These are phyloP conservation scores for Acanthacorydalis orientalis DNA, from an alignment of 2,888 invertebrate species.

Conservation along the genomic window DNA sequence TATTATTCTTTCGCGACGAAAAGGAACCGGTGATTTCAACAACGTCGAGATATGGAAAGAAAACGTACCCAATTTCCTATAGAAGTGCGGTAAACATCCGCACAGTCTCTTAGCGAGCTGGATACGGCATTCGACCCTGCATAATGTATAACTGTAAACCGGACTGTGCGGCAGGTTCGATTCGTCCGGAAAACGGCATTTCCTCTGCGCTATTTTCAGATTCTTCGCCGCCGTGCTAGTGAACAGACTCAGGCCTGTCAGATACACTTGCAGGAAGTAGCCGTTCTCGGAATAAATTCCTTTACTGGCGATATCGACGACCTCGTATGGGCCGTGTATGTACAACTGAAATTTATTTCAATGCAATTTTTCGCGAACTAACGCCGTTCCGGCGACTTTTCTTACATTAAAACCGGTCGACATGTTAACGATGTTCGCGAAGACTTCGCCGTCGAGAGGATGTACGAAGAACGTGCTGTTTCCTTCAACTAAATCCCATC, in stretches of 20 bases:
- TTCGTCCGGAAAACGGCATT: constrained; percentile 51
- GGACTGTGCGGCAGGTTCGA: constrained; percentile 45
- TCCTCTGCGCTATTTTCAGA: constrained; percentile 43
- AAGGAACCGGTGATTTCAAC: no score
- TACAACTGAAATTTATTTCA: constrained; percentile 37
- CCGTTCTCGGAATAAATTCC: constrained; percentile 18
- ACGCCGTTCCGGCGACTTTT: neutral
- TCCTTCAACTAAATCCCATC: constrained; percentile 32
- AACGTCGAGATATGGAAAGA: neutral
- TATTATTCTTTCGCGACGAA: no score
- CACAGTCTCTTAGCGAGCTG: constrained; percentile 41
- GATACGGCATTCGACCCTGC: constrained; percentile 55
- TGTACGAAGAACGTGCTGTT: constrained; percentile 39
- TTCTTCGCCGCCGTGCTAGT: constrained; percentile 19
- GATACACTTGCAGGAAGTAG: constrained; percentile 20
- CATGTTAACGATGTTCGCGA: constrained; percentile 53
- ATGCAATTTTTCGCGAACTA: neutral
- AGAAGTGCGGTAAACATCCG: constrained; percentile 58
- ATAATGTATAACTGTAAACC: constrained; percentile 50
- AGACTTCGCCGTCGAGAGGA: constrained; percentile 59
- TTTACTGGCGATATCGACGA: constrained; percentile 43
- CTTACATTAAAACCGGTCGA: constrained; percentile 46
- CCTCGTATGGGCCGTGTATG: constrained; percentile 48
- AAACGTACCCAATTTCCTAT: constrained; percentile 39
- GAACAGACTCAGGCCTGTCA: constrained; percentile 21